Evolutionary conservation across 2,113 vertebrate genomes (phyloP).

Genomic region (Sebastes fasciatus): DNA sequence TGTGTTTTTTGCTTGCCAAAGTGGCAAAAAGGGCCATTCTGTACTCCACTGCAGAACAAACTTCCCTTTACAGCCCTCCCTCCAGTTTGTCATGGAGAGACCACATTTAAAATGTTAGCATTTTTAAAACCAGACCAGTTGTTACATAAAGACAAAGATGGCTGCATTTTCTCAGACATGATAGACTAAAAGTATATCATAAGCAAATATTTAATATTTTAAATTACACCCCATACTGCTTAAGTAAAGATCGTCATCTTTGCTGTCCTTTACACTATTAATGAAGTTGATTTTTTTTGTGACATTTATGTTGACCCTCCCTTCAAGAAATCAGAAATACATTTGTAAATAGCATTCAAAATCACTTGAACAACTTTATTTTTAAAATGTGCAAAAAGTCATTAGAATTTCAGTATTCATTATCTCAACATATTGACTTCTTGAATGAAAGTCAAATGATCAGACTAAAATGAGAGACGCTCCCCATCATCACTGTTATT

Average conservation of each 20-base stretch:
- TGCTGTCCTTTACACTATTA: neutral
- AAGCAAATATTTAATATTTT: neutral
- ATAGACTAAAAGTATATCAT: neutral
- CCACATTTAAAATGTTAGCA: constrained; percentile 77
- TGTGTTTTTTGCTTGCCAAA: constrained; percentile 25
- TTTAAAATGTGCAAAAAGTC: neutral
- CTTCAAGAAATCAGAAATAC: neutral
- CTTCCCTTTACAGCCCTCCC: constrained; percentile 81
- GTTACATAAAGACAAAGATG: neutral
- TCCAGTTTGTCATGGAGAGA: constrained; percentile 71
- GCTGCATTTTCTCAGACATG: neutral
- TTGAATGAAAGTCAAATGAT: neutral
- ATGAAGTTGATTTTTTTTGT: neutral
- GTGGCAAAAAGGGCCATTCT: neutral
- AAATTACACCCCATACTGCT: neutral
- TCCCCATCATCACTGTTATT: neutral
- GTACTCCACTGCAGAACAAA: constrained; percentile 65
- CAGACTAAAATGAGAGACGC: neutral
- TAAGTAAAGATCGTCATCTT: neutral
- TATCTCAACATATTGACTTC: neutral
- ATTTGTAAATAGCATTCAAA: neutral
- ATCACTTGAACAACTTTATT: neutral
- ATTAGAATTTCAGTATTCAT: neutral
- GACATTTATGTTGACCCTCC: neutral
- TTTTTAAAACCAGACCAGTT: neutral